Base-by-base conservation (phyloP, 2,797 vertebrate species). In the Onychomys torridus region DNA sequence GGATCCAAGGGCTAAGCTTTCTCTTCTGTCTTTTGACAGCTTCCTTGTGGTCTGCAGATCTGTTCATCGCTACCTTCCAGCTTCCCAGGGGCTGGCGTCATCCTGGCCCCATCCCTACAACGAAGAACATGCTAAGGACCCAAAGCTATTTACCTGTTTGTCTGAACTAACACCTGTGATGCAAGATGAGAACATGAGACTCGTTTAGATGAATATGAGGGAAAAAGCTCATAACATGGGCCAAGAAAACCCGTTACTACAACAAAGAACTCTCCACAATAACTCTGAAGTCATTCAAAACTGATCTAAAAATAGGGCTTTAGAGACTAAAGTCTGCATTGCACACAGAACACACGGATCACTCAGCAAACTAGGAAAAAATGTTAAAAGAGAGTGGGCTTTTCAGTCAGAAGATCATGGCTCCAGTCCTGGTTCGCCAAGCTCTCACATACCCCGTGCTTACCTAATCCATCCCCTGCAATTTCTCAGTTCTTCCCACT, bases 261-360 rank as follows among this genome's bases (percentile, higher is more conserved):
- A 92, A 90, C 89, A 88, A 96, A 90, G 73, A 93, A 89, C 34
- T 63, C 75, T 76, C 82, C 34, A 82, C 77, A 83, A 88, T 92
- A 92, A 95, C n/a, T 86, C 92, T 67, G n/a, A 95, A 96, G 43
- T 95, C 91, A 89, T 91, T 95, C 67, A 87, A 95, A 95, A 95
- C 37, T 65, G 63, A 96, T 89, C 78, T 79, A 89, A 96, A 73
- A 96, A 90, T 13, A 71, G 49, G 37, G 43, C 65, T 94, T 83
- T 83, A 79, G 94, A 86, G 88, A 96, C 57, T 87, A 95, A 52
- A 52, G 49, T 52, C 82, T 69, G 67, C 49, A 5, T 95, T 93
- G 69, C 37, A 95, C 59, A 23, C 46, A 77, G 91, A 93, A 76
- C 29, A 17, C 32, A 71, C 16, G 59, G 82, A 93, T 95, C 90